Evolutionary conservation across 2,888 invertebrate genomes (phyloP), one percentile per base, ranked within the genome.

Genomic region (Scotopteryx bipunctaria): DNA sequence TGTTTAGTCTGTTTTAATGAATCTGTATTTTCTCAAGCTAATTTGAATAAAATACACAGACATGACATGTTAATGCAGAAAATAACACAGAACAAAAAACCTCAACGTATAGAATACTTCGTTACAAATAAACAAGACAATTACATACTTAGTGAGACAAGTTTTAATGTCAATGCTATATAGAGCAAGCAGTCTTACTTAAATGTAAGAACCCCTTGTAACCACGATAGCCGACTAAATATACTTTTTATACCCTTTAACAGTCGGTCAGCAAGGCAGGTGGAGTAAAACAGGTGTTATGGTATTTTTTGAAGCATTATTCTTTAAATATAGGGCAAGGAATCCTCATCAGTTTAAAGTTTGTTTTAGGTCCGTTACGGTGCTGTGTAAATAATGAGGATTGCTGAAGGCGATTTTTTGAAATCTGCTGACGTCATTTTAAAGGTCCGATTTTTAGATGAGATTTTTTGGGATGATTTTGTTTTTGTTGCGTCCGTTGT

Each of bases 311-410:
- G 67, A 66, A 61, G 62, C 55, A 61, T 65, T 69, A 61, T 56
- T 61, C 55, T 66, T 61, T 42, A 63, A 71, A 81, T 76, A 73
- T 77, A 75, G 78, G 71, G 70, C 73, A 67, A 69, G 71, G 71
- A 66, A 78, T 76, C 69, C 69, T 81, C 78, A 81, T 77, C 73
- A 73, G 73, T 75, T 62, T 67, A 57, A 73, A 88, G 88, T 88
- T 88, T 89, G 90, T 90, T 89, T 86, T 76, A 81, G 74, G 69
- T 76, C 73, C 77, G 89, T 85, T 83, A 87, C 84, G 87, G 82
- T 81, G 65, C 73, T 77, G 71, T 75, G 76, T 77, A 72, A 65
- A 84, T 79, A 81, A 74, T 63, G 67, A 73, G 62, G 73, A 76
- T 76, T 70, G 69, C 73, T 58, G 46, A 56, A 64, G 71, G 73